Percentiles rank a stretch among this genome's conserved stretches.
Evolutionary conservation across 2,888 invertebrate species (phyloP).

Genomic region (Dione juno): DNA sequence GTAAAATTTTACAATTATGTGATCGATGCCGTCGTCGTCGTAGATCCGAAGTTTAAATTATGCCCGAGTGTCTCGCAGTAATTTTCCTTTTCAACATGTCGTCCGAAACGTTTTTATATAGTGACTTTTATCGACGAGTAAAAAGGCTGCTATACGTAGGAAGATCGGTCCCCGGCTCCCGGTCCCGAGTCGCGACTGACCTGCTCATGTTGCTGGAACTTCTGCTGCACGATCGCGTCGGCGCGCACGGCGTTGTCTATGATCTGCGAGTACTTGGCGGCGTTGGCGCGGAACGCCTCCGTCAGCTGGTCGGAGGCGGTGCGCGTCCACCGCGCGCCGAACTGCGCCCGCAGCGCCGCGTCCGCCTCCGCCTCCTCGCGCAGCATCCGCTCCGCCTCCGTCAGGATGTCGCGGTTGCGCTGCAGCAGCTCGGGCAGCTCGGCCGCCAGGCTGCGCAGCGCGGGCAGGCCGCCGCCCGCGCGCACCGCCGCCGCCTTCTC

Average conservation of each 20-base stretch:
- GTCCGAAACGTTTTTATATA: too few species aligned
- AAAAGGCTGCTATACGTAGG: too few species aligned
- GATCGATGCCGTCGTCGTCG: too few species aligned
- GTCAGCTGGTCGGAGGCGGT: slow-evolving; percentile 94
- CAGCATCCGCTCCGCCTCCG: slow-evolving; percentile 94
- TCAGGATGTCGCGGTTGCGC: slow-evolving; percentile 94
- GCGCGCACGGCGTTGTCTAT: slow-evolving; percentile 94
- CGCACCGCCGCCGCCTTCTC: slow-evolving; percentile 92
- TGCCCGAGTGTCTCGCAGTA: too few species aligned
- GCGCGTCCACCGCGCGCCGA: slow-evolving; percentile 96
- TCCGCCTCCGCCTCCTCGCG: slow-evolving; percentile 97
- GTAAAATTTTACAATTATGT: too few species aligned
- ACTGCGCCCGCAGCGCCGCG: slow-evolving; percentile 92
- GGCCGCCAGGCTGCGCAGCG: slow-evolving; percentile 88
- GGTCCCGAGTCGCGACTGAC: slow-evolving; percentile 46
- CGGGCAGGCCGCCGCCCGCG: slow-evolving; percentile 89
- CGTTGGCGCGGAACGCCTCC: slow-evolving; percentile 93
- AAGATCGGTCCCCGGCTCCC: too few species aligned
- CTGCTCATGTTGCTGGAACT: slow-evolving; percentile 89
- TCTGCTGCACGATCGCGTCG: slow-evolving; percentile 93
- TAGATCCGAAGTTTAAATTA: too few species aligned
- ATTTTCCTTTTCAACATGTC: too few species aligned
- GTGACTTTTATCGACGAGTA: too few species aligned
- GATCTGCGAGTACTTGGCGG: slow-evolving; percentile 96
- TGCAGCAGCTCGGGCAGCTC: slow-evolving; percentile 95